phyloP scores from a whole-genome alignment of 2,797 vertebrate species.

The Nyctalus aviator region DNA sequence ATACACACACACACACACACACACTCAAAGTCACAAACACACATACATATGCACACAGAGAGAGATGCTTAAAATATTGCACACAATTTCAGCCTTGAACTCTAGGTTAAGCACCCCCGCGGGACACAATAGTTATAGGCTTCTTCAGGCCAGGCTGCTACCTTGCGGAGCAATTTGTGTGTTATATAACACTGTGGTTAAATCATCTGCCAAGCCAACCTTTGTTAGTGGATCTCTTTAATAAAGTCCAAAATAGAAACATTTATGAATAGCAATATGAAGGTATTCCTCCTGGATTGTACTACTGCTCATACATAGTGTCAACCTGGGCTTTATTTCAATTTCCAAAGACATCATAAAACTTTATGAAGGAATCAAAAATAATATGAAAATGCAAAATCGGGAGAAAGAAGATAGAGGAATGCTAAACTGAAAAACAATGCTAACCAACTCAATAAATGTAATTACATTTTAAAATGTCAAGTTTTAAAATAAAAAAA shows the following conservation, averaged over 20 bases:
- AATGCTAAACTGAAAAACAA: background rate
- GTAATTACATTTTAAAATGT: background rate
- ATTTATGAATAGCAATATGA: background rate
- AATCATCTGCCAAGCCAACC: background rate
- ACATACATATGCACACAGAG: background rate
- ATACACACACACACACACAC: background rate
- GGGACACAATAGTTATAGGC: background rate
- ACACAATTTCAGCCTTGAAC: background rate
- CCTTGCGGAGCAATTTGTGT: background rate
- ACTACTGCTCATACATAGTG: background rate
- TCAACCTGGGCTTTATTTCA: slow-evolving; percentile 35
- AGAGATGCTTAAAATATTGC: background rate
- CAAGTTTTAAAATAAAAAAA: background rate
- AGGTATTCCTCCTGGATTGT: background rate
- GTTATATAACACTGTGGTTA: background rate
- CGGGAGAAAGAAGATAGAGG: background rate
- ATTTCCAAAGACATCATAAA: background rate
- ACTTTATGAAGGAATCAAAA: background rate
- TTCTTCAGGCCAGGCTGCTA: background rate
- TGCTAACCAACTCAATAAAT: background rate
- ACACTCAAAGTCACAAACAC: background rate
- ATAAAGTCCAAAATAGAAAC: slow-evolving; percentile 16
- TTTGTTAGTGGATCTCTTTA: background rate
- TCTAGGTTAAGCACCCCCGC: background rate
- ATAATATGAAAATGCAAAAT: background rate